Base-by-base conservation (phyloP, 2,113 vertebrate species). In the Lates calcarifer region DNA sequence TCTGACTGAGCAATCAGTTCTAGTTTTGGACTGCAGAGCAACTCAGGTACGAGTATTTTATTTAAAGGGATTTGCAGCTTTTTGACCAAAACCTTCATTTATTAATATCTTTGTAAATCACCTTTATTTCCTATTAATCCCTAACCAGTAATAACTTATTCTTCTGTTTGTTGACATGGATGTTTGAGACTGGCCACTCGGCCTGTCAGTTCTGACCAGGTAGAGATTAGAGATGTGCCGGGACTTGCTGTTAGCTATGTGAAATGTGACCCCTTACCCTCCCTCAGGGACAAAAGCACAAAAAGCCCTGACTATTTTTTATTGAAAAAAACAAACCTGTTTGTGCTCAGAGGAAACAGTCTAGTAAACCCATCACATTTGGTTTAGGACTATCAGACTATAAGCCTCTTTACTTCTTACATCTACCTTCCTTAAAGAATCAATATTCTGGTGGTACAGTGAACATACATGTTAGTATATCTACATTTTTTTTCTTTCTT, bases 171-270 rank as follows among this genome's bases (percentile, higher is more conserved):
- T 10, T 22, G 7, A 9, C 29, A 35, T 10, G 26, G 28, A 24
- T 6, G 26, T 15, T 13, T 58, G 22, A 72, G 18, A 49, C 13
- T 35, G 33, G 39, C 64, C 37, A 28, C 29, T 73, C 11, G 33
- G 55, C n/a, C 13, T 10, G 10, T 57, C 28, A 35, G 15, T 39
- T 26, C 22, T 57, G 49, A 58, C 47, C 55, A 64, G 20, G 24
- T 2, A 61, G 29, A 18, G 49, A 56, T 66, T 6, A 64, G 9
- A 63, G 49, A 84, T 83, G 76, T 86, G 83, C 70, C 82, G 49
- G 15, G 58, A 84, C 81, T 53, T 66, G 78, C 9, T 78, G 41
- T 66, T 28, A 66, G 66, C 76, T 39, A 26, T 51, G 56, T 79
- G 74, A 82, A 82, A 84, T 58, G 29, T 58, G 76, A 85, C 39